phyloP scores from a whole-genome alignment of 1,140 invertebrate species.

The Drosophila mayri region DNA sequence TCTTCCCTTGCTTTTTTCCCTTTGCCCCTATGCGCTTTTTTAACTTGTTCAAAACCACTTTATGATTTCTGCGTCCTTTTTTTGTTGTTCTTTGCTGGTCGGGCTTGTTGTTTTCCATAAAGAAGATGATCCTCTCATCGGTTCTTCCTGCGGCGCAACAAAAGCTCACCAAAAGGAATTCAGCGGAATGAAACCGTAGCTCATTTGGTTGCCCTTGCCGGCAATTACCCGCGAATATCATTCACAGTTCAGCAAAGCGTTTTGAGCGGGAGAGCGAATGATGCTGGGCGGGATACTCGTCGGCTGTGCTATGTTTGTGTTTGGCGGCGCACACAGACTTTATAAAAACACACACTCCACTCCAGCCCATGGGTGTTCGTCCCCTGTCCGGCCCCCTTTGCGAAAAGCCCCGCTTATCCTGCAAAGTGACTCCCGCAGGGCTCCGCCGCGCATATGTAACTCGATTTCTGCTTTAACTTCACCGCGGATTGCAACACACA shows the following conservation, averaged over 20 bases:
- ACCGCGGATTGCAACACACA: slow-evolving; percentile 56
- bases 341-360: slow-evolving; percentile 40
- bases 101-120: slow-evolving; percentile 63
- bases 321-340: slow-evolving; percentile 25
- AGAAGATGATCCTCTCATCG: slow-evolving; percentile 69
- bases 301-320: slow-evolving; percentile 37
- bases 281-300: slow-evolving; percentile 25
- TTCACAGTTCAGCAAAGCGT: slow-evolving; percentile 31
- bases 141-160: slow-evolving; percentile 62
- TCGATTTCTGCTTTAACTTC: slow-evolving; percentile 79
- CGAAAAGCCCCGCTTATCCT: slow-evolving; percentile 10
- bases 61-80: slow-evolving; percentile 81
- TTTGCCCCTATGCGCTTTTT: slow-evolving; percentile 62
- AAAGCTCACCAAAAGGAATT: slow-evolving; percentile 67
- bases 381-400: slow-evolving; percentile 5
- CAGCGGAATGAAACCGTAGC: slow-evolving; percentile 80
- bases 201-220: slow-evolving; percentile 65
- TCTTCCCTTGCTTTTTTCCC: slow-evolving; percentile 20
- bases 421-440: slow-evolving; percentile 73
- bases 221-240: slow-evolving; percentile 53
- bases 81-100: slow-evolving; percentile 31
- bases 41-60: slow-evolving; percentile 81
- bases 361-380: slow-evolving; percentile 56
- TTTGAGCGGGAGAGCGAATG: slow-evolving; percentile 50
- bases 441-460: slow-evolving; percentile 64